Conservation (phyloP, 2,113 vertebrate genomes). For the Zingel zingel region DNA sequence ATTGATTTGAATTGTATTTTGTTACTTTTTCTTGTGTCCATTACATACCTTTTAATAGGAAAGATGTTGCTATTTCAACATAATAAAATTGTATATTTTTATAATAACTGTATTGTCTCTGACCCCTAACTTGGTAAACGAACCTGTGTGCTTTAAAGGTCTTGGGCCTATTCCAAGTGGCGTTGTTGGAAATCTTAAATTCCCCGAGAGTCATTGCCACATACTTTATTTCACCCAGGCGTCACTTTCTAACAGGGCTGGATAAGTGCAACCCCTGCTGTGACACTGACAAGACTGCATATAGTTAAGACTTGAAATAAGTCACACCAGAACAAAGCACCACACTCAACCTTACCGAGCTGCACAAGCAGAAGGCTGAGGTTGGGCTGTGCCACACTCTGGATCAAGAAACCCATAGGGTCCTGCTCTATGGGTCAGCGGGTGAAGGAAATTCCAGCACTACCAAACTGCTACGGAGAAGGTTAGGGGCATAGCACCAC, state of each 20-base stretch:
- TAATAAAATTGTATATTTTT: too few species aligned
- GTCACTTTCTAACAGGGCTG: not conserved
- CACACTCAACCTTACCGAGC: not conserved
- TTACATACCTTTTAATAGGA: too few species aligned
- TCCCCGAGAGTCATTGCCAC: too few species aligned
- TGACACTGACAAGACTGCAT: constrained; percentile 14
- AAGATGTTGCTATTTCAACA: too few species aligned
- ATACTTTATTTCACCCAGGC: not conserved
- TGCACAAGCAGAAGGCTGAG: not conserved
- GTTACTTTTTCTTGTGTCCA: too few species aligned
- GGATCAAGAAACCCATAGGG: not conserved
- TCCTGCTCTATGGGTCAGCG: not conserved
- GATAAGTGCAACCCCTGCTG: constrained; percentile 1
- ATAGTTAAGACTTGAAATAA: not conserved
- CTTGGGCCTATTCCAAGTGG: too few species aligned
- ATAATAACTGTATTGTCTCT: too few species aligned
- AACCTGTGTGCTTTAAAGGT: too few species aligned
- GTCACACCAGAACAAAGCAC: constrained; percentile 25
- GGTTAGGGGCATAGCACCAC: not conserved
- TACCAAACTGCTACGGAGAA: not conserved
- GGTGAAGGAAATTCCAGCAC: constrained; percentile 5
- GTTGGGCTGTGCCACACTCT: not conserved
- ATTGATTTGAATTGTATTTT: too few species aligned
- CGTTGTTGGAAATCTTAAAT: too few species aligned
- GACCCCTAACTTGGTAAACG: too few species aligned